Evolutionary conservation across 2,888 invertebrate species (phyloP).

Genomic region (Ypsolopha sequella): DNA sequence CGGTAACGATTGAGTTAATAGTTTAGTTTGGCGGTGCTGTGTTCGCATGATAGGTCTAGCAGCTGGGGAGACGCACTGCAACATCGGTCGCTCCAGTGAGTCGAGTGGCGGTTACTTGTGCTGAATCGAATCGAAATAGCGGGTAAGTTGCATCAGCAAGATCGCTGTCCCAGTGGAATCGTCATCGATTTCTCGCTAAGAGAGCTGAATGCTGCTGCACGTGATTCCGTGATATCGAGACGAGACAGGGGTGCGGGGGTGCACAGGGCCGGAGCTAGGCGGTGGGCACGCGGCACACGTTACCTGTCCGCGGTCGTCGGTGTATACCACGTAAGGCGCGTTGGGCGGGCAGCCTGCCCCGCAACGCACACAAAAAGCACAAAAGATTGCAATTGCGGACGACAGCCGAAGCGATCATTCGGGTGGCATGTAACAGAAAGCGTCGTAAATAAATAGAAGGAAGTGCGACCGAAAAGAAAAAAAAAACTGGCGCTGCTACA

Average conservation of each 20-base stretch:
- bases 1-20: too few relatives aligned
- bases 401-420: constrained; percentile 68
- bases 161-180: too few relatives aligned
- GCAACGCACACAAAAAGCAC: constrained; percentile 62
- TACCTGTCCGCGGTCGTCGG: constrained; percentile 97
- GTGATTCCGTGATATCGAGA: too few relatives aligned
- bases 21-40: constrained; percentile 16
- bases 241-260: constrained; percentile 1
- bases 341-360: constrained; percentile 66
- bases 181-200: too few relatives aligned
- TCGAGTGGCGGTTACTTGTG: not conserved
- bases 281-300: constrained; percentile 46
- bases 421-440: constrained; percentile 72
- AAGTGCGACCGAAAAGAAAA: constrained; percentile 45
- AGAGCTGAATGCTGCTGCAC: too few relatives aligned
- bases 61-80: not conserved
- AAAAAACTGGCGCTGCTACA: constrained; percentile 25
- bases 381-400: constrained; percentile 56
- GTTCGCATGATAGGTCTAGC: not conserved
- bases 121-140: not conserved
- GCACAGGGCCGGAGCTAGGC: not conserved
- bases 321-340: constrained; percentile 95
- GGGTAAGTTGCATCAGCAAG: not conserved
- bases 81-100: not conserved
- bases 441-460: constrained; percentile 63